A percentile compares a stretch with the other conserved stretches of the same genome.
Conservation (phyloP, 2,113 vertebrate species). For the Bufo gargarizans region DNA sequence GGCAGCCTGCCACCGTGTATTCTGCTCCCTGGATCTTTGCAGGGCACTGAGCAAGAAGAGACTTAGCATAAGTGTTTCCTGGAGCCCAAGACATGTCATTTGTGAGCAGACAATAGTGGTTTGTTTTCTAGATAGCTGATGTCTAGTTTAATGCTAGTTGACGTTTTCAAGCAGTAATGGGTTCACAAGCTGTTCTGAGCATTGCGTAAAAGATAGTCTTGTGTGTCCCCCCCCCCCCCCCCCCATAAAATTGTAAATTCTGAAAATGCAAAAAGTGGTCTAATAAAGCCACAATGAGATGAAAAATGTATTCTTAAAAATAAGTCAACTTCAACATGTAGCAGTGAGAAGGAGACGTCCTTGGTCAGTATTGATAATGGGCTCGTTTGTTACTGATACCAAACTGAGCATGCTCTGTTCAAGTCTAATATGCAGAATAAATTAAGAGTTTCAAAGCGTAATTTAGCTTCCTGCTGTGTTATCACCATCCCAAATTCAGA, state of each 20-base stretch:
- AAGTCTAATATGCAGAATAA: constrained; percentile 7
- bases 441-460: not conserved
- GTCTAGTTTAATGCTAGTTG: constrained; percentile 73
- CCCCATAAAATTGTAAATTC: not conserved
- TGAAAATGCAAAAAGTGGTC: not conserved
- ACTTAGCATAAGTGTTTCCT: constrained; percentile 55
- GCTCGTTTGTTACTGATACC: not conserved
- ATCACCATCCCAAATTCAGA: constrained; percentile 26
- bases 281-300: not conserved
- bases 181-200: constrained; percentile 68
- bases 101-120: constrained; percentile 71
- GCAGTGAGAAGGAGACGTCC: not conserved
- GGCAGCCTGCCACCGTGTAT: constrained; percentile 86
- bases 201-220: constrained; percentile 54
- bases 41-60: constrained; percentile 64
- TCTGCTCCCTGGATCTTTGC: constrained; percentile 73
- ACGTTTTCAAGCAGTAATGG: constrained; percentile 69
- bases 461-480: constrained; percentile 37
- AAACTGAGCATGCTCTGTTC: constrained; percentile 3
- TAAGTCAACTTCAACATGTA: not conserved
- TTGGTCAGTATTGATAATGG: not conserved
- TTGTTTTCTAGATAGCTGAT: constrained; percentile 71
- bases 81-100: constrained; percentile 66
- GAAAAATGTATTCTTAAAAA: not conserved
- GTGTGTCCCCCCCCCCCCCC: constrained; percentile 40